phyloP scores from a whole-genome alignment of 2,113 vertebrate species.

The Syrrhaptes paradoxus region DNA sequence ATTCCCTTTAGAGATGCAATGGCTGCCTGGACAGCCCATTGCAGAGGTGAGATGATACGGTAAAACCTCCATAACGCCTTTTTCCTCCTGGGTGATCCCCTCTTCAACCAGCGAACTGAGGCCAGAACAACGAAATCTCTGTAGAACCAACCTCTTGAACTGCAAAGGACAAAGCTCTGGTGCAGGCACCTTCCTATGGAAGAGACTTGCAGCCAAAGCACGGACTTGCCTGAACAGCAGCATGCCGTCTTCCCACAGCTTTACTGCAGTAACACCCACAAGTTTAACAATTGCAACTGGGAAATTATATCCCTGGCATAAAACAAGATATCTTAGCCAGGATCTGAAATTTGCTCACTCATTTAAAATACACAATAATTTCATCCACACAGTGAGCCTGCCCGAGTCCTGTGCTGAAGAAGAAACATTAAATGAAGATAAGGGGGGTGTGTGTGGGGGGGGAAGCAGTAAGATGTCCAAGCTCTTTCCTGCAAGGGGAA shows the following conservation, averaged over 20 bases:
- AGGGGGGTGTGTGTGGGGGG: too few species aligned
- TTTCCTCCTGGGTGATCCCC: neutral
- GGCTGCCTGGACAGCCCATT: neutral
- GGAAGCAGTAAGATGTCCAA: neutral
- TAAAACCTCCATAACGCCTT: neutral
- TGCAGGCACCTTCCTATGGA: neutral
- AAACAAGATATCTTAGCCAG: neutral
- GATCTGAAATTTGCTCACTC: neutral
- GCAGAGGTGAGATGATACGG: neutral
- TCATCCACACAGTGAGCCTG: neutral
- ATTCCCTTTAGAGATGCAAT: neutral
- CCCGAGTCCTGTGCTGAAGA: neutral
- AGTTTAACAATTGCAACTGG: neutral
- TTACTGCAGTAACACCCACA: accelerated
- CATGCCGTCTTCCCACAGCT: neutral
- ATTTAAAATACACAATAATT: neutral
- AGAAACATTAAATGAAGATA: accelerated
- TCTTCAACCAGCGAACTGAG: neutral
- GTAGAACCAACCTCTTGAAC: neutral
- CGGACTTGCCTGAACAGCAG: neutral
- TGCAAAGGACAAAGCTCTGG: neutral
- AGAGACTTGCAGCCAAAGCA: neutral
- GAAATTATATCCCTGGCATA: neutral
- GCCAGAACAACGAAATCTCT: neutral
- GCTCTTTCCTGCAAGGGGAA: neutral